phyloP scores from a whole-genome alignment of 2,113 vertebrate species.

The Hyaena hyaena region DNA sequence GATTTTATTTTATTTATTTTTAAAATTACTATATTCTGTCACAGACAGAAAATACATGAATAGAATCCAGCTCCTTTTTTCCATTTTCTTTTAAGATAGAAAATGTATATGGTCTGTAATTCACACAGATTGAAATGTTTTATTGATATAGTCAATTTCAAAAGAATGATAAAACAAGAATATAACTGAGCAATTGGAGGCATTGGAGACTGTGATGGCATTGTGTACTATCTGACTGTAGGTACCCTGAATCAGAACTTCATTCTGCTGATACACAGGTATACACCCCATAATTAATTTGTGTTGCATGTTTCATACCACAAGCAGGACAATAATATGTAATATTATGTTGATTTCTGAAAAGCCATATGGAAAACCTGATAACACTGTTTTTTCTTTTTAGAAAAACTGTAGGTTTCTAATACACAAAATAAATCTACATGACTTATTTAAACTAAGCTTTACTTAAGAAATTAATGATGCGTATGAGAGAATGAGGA shows the following conservation, averaged over 20 bases:
- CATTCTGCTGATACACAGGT: background rate
- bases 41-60: background rate
- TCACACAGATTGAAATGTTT: background rate
- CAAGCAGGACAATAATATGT: background rate
- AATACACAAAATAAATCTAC: conserved; percentile 3
- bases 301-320: background rate
- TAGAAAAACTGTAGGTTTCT: background rate
- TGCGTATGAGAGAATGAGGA: background rate
- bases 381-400: background rate
- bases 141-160: background rate
- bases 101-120: background rate
- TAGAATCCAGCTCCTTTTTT: background rate
- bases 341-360: background rate
- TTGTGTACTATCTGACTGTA: background rate
- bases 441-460: background rate
- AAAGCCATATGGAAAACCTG: background rate
- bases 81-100: conserved; percentile 47
- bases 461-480: background rate
- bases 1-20: conserved; percentile 21
- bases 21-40: conserved; percentile 22
- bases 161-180: background rate
- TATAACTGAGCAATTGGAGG: background rate
- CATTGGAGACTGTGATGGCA: background rate
- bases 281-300: background rate
- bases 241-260: background rate